Percentiles rank a stretch among this genome's conserved stretches.
Conservation (phyloP, 1,140 invertebrate species). For the Cotesia glomerata region DNA sequence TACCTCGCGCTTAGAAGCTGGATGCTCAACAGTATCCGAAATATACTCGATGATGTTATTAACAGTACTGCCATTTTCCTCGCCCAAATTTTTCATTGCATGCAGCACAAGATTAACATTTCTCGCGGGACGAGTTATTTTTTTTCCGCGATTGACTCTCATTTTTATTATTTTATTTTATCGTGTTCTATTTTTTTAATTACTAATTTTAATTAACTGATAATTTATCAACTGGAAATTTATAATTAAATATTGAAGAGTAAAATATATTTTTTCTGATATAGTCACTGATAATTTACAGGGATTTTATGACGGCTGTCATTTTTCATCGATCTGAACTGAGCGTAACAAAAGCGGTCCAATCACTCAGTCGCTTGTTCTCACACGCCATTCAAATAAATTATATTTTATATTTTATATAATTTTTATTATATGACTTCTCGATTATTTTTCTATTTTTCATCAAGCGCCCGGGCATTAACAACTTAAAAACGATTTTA, state of each 20-base stretch:
- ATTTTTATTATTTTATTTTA: constrained; percentile 13
- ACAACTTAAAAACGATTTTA: too few relatives aligned
- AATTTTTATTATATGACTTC: too few relatives aligned
- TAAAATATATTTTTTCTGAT: not conserved
- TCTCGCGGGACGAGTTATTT: constrained; percentile 22
- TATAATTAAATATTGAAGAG: not conserved
- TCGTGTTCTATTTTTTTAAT: not conserved
- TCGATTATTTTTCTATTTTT: too few relatives aligned
- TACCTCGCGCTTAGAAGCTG: constrained; percentile 35
- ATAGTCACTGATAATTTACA: not conserved
- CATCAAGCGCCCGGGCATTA: too few relatives aligned
- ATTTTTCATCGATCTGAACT: not conserved
- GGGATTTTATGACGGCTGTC: not conserved
- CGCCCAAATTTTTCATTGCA: constrained; percentile 37
- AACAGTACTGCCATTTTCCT: constrained; percentile 35
- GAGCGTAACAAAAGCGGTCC: too few relatives aligned
- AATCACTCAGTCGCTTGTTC: too few relatives aligned
- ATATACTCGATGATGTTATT: constrained; percentile 40
- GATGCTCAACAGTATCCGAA: constrained; percentile 6
- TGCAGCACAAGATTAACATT: constrained; percentile 36
- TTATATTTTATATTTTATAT: too few relatives aligned
- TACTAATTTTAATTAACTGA: too few relatives aligned
- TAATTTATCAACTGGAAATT: not conserved
- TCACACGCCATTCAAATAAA: too few relatives aligned
- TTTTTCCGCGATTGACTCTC: constrained; percentile 18